Evolutionary conservation across 1,140 invertebrate genomes (phyloP), one percentile per base, ranked within the genome.

Genomic region (Drosophila tsacasi): DNA sequence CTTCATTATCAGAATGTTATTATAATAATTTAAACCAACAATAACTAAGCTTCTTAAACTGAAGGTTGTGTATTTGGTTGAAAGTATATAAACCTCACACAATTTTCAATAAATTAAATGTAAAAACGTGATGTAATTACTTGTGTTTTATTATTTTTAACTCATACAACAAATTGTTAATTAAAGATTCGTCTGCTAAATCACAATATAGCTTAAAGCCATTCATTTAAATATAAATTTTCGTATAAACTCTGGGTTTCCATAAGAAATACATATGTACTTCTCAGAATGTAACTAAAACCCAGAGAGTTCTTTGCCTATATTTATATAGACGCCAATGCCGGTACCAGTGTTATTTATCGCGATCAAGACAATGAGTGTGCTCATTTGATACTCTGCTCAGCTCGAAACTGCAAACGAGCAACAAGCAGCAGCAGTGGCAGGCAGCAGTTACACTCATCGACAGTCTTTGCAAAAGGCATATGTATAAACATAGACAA

Each of bases 401-500:
- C 52, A 37, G 52, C 47, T 68, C 49, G 67, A 17, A 69, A 69
- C 62, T 67, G 63, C 54, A 69, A 44, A 54, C 63, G 27, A 62
- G 63, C 63, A 63, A 65, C 63, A 65, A 65, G 58, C 47, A 50
- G 65, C 61, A 64, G 17, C 21, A 63, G 65, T 64, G 30, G 50
- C 50, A 54, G 49, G 27, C 50, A 54, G 50, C 21, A 68, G 65
- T 42, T 25, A 68, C 65, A 68, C 60, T 64, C 64, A 67, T 67
- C 57, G 59, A 71, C 49, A 37, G 47, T 32, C 67, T 71, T 68
- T 37, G 46, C 67, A 71, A 50, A 71, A 52, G 32, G 15, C 52
- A 55, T 9, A 55, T 37, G 30, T 19, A 55, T 35, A 61, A 30
- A 30, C 63, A 71, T 71, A 73, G 69, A 73, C 68, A 73, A 73